Evolutionary conservation across 2,888 invertebrate species (phyloP), one percentile per base, ranked within the genome.

Genomic region (Incurvaria masculella): DNA sequence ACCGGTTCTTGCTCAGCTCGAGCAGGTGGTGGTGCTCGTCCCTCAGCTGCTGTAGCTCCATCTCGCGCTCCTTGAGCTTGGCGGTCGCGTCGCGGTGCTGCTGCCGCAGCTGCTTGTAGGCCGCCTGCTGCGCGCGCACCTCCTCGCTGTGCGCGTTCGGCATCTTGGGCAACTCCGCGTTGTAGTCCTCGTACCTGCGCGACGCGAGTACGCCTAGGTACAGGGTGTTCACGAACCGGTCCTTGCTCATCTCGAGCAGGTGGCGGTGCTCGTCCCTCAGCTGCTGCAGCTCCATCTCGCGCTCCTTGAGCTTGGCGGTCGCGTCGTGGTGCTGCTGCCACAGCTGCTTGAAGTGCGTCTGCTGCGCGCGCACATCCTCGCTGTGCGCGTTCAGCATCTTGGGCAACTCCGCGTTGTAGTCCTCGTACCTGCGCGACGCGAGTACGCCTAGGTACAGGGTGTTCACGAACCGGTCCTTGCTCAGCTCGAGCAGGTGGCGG

Each of bases 91-190:
- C 88, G 58, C 82, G 85, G 57, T 81, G 79, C 53, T 82, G 81
- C 47, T 72, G 70, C 57, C 84, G 86, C 47, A 91, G 63, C 55
- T 83, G 84, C 56, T 87, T 46, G n/a, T 21, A 6, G 21, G 8
- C 17, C 8, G 14, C 17, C n/a, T 48, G 11, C 14, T 90, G 82
- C 16, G 87, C 79, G 45, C 90, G 79, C 48, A 89, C 73, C 69
- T 92, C 91, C 62, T 91, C 91, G 52, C 83, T 85, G 64, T 91
- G 90, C 0, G 89, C 85, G 65, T 86, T 85, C 38, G 91, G 72
- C 3, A 89, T 78, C 60, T 87, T 83, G 1, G 91, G 91, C 45
- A 91, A 66, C 62, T 91, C 90, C 0, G 90, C 90, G 60, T 87
- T 87, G 2, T 86, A 84, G 23, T 86, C 88, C 68, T 92, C 91